These are phyloP conservation scores for Drosophila differens DNA, from an alignment of 2,888 invertebrate species.

Conservation along the genomic window DNA sequence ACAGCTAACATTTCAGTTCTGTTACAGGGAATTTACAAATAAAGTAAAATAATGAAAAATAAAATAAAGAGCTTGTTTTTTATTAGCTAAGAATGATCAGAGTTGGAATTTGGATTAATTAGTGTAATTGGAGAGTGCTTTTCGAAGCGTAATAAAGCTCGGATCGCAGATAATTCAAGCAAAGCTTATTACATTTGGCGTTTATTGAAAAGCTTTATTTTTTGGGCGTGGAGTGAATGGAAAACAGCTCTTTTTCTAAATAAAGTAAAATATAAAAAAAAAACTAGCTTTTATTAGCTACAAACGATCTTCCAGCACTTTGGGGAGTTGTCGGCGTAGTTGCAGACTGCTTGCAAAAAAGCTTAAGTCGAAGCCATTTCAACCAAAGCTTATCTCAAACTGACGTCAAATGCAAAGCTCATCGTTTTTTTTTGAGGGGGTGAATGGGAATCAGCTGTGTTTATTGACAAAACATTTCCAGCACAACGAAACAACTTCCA, in stretches of 20 bases:
- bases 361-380: not conserved
- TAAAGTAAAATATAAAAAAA: not conserved
- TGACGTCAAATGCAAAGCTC: not conserved
- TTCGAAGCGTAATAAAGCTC: not conserved
- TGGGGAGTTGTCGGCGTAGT: not conserved
- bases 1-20: conserved; percentile 27
- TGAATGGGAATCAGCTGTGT: conserved; percentile 7
- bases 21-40: conserved; percentile 24
- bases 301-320: not conserved
- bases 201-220: not conserved
- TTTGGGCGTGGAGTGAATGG: not conserved
- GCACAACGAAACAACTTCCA: conserved; percentile 24
- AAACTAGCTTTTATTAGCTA: not conserved
- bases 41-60: conserved; percentile 5
- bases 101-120: not conserved
- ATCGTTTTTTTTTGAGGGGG: not conserved
- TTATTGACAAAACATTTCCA: conserved; percentile 58
- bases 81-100: not conserved
- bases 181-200: not conserved
- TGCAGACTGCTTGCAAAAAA: not conserved
- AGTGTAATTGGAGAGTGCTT: not conserved
- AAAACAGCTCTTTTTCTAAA: not conserved
- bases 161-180: not conserved
- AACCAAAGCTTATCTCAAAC: not conserved
- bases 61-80: conserved; percentile 1